Evolutionary conservation across 2,113 vertebrate genomes (phyloP).

Genomic region (Proterorhinus semilunaris): DNA sequence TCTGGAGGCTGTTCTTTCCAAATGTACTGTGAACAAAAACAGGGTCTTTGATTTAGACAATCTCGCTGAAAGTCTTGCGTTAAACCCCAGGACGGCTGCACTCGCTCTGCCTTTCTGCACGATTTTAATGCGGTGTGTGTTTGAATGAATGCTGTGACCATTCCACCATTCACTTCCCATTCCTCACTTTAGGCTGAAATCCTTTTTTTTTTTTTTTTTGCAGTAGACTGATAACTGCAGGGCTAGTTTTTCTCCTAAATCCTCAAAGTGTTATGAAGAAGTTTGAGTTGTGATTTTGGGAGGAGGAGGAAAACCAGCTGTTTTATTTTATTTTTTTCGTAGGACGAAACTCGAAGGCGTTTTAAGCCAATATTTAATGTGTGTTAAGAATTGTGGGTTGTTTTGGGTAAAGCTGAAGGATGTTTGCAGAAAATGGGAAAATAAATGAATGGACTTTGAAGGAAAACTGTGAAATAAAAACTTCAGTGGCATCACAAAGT

Average conservation of each 20-base stretch:
- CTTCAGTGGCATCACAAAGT: slow-evolving; percentile 15
- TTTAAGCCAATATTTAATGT: slow-evolving; percentile 38
- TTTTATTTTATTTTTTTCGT: not conserved
- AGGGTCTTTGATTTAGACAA: slow-evolving; percentile 2
- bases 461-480: slow-evolving; percentile 63
- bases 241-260: slow-evolving; percentile 28
- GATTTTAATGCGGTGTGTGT: slow-evolving; percentile 27
- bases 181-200: slow-evolving; percentile 46
- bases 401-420: slow-evolving; percentile 17
- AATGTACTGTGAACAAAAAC: not conserved
- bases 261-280: too few relatives aligned
- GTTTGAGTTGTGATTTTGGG: not conserved
- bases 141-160: slow-evolving; percentile 24
- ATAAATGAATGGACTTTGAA: slow-evolving; percentile 16
- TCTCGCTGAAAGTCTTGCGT: not conserved
- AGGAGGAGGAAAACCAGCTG: slow-evolving; percentile 24
- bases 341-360: slow-evolving; percentile 19
- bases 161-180: slow-evolving; percentile 48
- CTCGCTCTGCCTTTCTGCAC: slow-evolving; percentile 23
- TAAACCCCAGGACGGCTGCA: slow-evolving; percentile 20
- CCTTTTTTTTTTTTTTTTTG: too few relatives aligned
- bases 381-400: slow-evolving; percentile 33
- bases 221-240: slow-evolving; percentile 32
- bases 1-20: too few relatives aligned
- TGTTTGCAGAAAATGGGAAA: not conserved